Percentiles rank a stretch among this genome's conserved stretches.
Conservation (phyloP, 2,113 vertebrate species). For the Mesoclemmys tuberculata region DNA sequence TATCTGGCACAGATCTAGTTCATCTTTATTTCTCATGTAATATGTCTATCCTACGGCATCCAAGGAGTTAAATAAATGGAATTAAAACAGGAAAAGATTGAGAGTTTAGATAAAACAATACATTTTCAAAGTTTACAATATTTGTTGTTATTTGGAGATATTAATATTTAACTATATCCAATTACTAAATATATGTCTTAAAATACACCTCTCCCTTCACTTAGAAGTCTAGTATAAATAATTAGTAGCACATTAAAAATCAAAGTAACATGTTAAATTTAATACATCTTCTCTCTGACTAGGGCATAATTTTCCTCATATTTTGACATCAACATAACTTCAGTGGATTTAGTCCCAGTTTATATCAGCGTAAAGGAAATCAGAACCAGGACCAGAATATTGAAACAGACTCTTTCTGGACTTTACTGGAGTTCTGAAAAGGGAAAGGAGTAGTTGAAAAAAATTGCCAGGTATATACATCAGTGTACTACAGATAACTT, state of each 20-base stretch:
- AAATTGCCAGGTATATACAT: conserved; percentile 21
- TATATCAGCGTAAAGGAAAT: background rate
- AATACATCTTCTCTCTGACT: background rate
- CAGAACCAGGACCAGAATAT: background rate
- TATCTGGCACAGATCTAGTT: background rate
- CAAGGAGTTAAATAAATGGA: background rate
- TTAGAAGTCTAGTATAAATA: background rate
- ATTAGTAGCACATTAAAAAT: background rate
- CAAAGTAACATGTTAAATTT: background rate
- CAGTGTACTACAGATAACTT: background rate
- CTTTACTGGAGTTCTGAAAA: conserved; percentile 24
- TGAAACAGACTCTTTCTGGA: background rate
- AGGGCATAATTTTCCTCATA: background rate
- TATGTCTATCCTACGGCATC: background rate
- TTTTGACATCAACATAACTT: background rate
- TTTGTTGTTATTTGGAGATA: background rate
- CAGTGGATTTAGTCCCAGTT: background rate
- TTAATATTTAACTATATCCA: background rate
- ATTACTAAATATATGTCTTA: background rate
- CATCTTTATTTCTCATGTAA: background rate
- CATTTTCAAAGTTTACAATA: background rate
- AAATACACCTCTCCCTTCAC: background rate
- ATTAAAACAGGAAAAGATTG: background rate
- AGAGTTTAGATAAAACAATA: background rate
- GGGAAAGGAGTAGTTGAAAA: background rate